Base-by-base conservation (phyloP, 2,797 vertebrate genomes). In the Setipinna tenuifilis region DNA sequence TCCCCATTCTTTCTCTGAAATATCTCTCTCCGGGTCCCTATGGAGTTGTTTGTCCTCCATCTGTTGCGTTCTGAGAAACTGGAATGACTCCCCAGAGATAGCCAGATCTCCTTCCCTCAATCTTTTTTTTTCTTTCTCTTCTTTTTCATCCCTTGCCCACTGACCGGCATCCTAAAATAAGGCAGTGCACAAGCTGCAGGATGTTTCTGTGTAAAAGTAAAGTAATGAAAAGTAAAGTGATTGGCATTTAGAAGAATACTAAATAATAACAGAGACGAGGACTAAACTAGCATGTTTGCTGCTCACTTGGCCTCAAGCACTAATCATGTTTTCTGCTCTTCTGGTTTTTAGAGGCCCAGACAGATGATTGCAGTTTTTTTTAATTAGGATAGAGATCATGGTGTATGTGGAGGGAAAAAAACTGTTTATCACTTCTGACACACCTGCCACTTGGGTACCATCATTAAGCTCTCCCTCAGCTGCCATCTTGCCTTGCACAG, bases 401-500 rank as follows among this genome's bases (percentile, higher is more conserved):
- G 25, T 1, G 65, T 58, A 10, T 58, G 23, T 75, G 17, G 35
- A 28, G 82, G 83, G 87, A 88, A 84, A 54, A 84, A 83, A 92
- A 87, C 89, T 91, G 87, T 85, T 90, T 89, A 90, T 89, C 88
- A 81, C 83, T 88, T 80, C 86, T 91, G 87, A 91, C 88, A 90
- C 88, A 88, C 90, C 89, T 92, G 84, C 89, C 87, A 89, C 93
- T 85, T 88, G 87, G 86, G 87, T 89, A 68, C 91, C 92, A 94
- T 93, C 92, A 93, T 94, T 93, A 89, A 87, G 92, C 92, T 85
- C 89, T 90, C 87, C 89, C 89, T 93, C 83, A 91, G 58, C 89
- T 91, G 93, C 91, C 91, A 80, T 88, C 88, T 86, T 87, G 89
- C 92, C 83, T 92, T 41, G 5, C 35, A 41, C 5, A 5, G 35